Evolutionary conservation across 2,888 invertebrate genomes (phyloP).

Genomic region (Hermaeophaga mercurialis): DNA sequence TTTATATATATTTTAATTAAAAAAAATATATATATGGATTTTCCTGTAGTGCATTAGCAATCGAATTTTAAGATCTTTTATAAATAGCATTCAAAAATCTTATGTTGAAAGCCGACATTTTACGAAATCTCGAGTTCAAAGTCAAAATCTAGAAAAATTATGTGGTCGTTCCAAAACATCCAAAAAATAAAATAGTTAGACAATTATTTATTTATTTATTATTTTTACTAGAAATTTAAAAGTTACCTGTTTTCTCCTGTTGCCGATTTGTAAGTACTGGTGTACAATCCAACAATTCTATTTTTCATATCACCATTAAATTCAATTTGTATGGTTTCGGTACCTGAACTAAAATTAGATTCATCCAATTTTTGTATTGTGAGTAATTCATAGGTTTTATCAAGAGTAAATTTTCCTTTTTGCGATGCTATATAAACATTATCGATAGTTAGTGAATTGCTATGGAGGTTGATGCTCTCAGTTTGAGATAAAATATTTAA

Average conservation of each 20-base stretch:
- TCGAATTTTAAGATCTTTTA: too few relatives aligned
- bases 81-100: too few relatives aligned
- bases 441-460: constrained; percentile 63
- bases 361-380: constrained; percentile 44
- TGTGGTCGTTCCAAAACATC: too few relatives aligned
- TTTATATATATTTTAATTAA: too few relatives aligned
- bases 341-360: constrained; percentile 39
- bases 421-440: constrained; percentile 50
- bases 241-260: constrained; percentile 57
- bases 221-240: too few relatives aligned
- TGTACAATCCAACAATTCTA: constrained; percentile 76
- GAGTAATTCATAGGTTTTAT: constrained; percentile 44
- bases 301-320: constrained; percentile 69
- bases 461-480: constrained; percentile 64
- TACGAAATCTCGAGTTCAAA: too few relatives aligned
- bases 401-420: constrained; percentile 37
- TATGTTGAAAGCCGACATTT: too few relatives aligned
- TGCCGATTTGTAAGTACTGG: constrained; percentile 64
- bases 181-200: too few relatives aligned
- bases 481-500: constrained; percentile 58
- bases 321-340: constrained; percentile 63
- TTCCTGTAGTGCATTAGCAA: too few relatives aligned
- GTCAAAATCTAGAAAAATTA: too few relatives aligned
- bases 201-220: too few relatives aligned
- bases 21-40: too few relatives aligned